Percentiles rank a stretch among this genome's conserved stretches.
These are phyloP conservation scores for Bos indicus DNA, from an alignment of 2,113 vertebrate species.

Conservation along the genomic window DNA sequence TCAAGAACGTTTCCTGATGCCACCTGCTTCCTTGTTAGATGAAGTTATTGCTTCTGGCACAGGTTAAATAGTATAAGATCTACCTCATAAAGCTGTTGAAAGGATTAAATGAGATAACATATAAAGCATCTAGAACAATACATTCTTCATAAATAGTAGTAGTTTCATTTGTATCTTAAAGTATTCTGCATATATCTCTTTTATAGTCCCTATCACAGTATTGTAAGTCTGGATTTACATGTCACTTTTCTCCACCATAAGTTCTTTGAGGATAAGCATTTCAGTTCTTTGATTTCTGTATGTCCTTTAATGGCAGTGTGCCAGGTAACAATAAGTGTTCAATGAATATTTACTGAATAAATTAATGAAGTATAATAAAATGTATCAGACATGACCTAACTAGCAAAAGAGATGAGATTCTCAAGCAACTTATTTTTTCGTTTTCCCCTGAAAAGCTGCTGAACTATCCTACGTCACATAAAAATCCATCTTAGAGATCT, in stretches of 20 bases:
- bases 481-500: neutral
- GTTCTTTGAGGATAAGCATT: neutral
- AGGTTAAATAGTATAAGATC: neutral
- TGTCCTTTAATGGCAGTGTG: neutral
- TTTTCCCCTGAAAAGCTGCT: neutral
- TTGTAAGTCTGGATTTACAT: neutral
- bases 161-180: neutral
- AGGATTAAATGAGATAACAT: neutral
- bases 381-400: neutral
- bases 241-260: neutral
- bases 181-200: neutral
- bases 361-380: neutral
- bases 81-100: neutral
- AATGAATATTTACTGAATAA: neutral
- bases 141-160: neutral
- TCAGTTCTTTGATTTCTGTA: neutral
- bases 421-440: neutral
- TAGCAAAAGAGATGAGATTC: neutral
- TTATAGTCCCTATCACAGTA: neutral
- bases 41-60: neutral
- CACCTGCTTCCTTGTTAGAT: neutral
- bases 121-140: neutral
- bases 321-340: neutral
- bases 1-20: neutral
- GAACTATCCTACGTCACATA: neutral